Conservation (phyloP, 2,888 invertebrate genomes). For the Plutella xylostella region DNA sequence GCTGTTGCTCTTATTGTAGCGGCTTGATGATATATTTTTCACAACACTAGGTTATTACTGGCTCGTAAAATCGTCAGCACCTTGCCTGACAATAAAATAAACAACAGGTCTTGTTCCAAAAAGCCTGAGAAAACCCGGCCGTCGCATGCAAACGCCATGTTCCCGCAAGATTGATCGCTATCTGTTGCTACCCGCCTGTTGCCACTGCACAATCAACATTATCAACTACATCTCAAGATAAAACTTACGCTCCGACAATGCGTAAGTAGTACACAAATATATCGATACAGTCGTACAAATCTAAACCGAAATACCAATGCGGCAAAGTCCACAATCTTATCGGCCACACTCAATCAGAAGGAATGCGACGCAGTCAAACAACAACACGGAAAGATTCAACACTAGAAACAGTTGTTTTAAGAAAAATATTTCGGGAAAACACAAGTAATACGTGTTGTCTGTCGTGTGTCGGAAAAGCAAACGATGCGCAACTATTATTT, state of each 20-base stretch:
- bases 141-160: slow-evolving; percentile 22
- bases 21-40: no score
- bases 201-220: background rate
- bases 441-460: no score
- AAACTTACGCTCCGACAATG: background rate
- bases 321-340: background rate
- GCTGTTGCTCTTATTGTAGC: no score
- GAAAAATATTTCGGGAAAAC: no score
- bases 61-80: no score
- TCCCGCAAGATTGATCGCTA: slow-evolving; percentile 14
- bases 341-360: background rate
- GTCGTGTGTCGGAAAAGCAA: no score
- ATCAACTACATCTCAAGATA: background rate
- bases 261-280: background rate
- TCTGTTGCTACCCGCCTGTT: slow-evolving; percentile 2
- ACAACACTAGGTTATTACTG: no score
- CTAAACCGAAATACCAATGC: background rate
- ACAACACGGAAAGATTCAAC: slow-evolving; percentile 3
- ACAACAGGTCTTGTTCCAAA: slow-evolving; percentile 30
- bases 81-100: no score
- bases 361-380: slow-evolving; percentile 5
- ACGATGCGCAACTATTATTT: no score
- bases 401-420: no score
- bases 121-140: slow-evolving; percentile 30
- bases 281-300: background rate